Conservation (phyloP, 2,113 vertebrate genomes). For the Labeo rohita region DNA sequence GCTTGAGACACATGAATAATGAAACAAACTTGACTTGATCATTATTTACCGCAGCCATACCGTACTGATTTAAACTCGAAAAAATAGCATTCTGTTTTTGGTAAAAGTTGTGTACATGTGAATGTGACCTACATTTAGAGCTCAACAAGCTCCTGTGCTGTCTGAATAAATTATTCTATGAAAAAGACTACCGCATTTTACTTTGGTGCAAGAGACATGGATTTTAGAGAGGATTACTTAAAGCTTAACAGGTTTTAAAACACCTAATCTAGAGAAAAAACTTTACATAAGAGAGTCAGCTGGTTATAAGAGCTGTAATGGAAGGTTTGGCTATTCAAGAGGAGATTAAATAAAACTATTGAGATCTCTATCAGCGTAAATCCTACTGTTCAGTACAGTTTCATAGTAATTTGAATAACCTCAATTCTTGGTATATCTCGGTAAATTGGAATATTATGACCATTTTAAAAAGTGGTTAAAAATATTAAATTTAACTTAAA, state of each 20-base stretch:
- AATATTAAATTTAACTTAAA: no score
- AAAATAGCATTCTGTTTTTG: neutral
- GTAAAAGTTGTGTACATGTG: neutral
- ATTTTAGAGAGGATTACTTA: slow-evolving; percentile 49
- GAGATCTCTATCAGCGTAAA: neutral
- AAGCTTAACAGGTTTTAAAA: slow-evolving; percentile 43
- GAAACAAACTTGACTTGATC: neutral
- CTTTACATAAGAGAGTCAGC: neutral
- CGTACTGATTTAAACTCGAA: neutral
- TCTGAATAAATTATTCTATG: slow-evolving; percentile 27
- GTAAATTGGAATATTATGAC: no score
- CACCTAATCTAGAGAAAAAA: slow-evolving; percentile 16
- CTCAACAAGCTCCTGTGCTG: slow-evolving; percentile 4
- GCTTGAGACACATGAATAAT: neutral
- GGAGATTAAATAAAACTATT: slow-evolving; percentile 3
- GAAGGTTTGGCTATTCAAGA: neutral
- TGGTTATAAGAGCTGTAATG: neutral
- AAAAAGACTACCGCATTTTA: neutral
- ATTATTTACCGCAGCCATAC: neutral
- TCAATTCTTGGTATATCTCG: neutral
- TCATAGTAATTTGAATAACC: neutral
- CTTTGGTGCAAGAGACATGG: slow-evolving; percentile 19
- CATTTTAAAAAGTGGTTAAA: no score
- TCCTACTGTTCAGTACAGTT: neutral
- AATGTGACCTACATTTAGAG: slow-evolving; percentile 26